Evolutionary conservation across 1,140 invertebrate species (phyloP), one percentile per base, ranked within the genome.

Genomic region (Zaprionus vittiger): DNA sequence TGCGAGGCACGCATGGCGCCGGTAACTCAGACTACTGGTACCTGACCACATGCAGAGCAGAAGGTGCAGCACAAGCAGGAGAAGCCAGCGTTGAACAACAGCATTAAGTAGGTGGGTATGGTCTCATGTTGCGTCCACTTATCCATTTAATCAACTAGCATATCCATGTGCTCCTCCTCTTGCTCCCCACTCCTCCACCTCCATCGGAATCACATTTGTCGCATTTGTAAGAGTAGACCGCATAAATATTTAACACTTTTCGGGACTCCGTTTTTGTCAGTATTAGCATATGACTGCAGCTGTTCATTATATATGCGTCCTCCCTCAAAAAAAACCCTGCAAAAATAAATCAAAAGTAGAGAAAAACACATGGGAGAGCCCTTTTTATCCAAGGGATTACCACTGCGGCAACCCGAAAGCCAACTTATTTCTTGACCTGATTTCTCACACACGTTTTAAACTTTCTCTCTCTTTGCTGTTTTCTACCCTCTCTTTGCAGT

Each of bases 181-280:
- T 38, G 15, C 54, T 44, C 20, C 4, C 31, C 31, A 34, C 26
- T 66, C 41, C 15, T 34, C 63, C 38, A 52, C 14, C 57, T 55
- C 22, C 62, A 77, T 77, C 26, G 62, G 63, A 52, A 59, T 63
- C 54, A 68, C 57, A 77, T 34, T 68, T 73, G 70, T 63, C 75
- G 52, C 74, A 77, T 62, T 44, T 73, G 44, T 26, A 34, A 24
- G 61, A 31, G 54, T 52, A 34, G 14, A 57, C 55, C 28, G 54
- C 38, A 76, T 83, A 80, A 77, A 80, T 80, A 83, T 82, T 78
- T 82, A 81, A 81, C 69, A 67, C 34, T 68, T 72, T 72, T 72
- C 34, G 60, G 68, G 34, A 11, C 47, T 37, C 26, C 14, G 3
- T 24, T 54, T 61, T 66, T 38, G 44, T 28, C 22, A 2, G 59